Base-by-base conservation (phyloP, 35 echinoderm and acorn worm species). In the Apostichopus parvimensis region DNA sequence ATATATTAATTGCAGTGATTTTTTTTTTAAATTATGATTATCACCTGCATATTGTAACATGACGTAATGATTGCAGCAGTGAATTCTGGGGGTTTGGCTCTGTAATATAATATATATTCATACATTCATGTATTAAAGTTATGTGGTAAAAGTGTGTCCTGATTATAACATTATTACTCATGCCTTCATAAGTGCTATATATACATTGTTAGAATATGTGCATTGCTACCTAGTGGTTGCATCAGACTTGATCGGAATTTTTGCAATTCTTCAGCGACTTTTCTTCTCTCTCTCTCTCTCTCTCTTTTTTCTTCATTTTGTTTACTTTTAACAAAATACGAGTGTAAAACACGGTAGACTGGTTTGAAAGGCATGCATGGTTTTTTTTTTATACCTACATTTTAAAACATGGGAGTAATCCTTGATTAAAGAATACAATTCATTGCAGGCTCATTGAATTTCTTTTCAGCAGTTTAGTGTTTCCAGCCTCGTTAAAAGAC, bases 141-240 rank as follows among this genome's bases (percentile, higher is more conserved):
- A 59, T 84, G 81, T 84, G 55, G 81, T 84, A 84, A 58, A 82
- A 58, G 81, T 84, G 71, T 75, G 17, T 75, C 81, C 55, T 84
- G 57, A 84, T 22, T 84, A 58, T 84, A 84, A 59, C 28, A 59
- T 14, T 58, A 84, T 58, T 60, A 25, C 57, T 22, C 55, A 84
- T 84, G 81, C 81, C 81, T 84, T 84, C 81, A 84, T 84, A 84
- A 84, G 81, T 84, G 81, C 81, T 84, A 84, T 54, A 84, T 84
- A 75, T 75, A 75, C 20, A 75, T 75, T 75, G 71, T 75, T 22
- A 75, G 71, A 45, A 45, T 75, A 75, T 75, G 71, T 75, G 17
- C 71, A 75, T 75, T 75, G 71, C 71, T 75, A 75, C 4, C 71
- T 45, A 75, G 71, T 75, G 71, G 7, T 75, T 22, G 21, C 71